Conservation (phyloP, 2,113 vertebrate genomes). For the Piaya cayana region DNA sequence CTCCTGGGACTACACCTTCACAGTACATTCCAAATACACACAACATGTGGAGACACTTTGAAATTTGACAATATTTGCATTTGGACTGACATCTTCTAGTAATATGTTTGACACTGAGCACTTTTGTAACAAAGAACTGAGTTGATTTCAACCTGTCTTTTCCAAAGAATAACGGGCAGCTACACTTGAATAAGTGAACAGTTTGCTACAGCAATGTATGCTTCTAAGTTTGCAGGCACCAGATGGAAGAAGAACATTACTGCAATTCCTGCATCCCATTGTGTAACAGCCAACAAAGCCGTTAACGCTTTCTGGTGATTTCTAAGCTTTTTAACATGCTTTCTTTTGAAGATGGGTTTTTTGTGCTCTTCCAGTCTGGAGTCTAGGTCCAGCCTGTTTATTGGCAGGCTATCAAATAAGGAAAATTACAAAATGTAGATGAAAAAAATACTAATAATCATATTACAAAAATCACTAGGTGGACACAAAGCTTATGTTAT, state of each 20-base stretch:
- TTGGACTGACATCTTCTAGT: conserved; percentile 52
- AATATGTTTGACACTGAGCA: conserved; percentile 46
- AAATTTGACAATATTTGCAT: conserved; percentile 42
- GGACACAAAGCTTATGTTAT: background rate
- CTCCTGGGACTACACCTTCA: conserved; percentile 60
- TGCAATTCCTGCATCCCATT: conserved; percentile 62
- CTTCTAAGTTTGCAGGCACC: conserved; percentile 60
- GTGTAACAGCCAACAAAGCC: conserved; percentile 62
- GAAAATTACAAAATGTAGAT: conserved; percentile 24
- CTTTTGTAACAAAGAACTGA: conserved; percentile 39
- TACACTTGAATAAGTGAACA: conserved; percentile 58
- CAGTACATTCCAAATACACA: conserved; percentile 46
- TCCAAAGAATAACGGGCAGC: conserved; percentile 60
- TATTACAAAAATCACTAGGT: background rate
- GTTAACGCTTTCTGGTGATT: conserved; percentile 68
- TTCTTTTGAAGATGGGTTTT: conserved; percentile 54
- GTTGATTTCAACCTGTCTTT: conserved; percentile 1
- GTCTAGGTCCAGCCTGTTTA: conserved; percentile 41
- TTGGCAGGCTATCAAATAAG: conserved; percentile 19
- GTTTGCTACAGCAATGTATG: conserved; percentile 64
- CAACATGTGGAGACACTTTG: conserved; percentile 9
- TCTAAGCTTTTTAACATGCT: conserved; percentile 51
- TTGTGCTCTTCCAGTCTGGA: conserved; percentile 41
- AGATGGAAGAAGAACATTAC: conserved; percentile 68
- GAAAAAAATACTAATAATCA: conserved; percentile 23